Evolutionary conservation across 2,888 invertebrate species (phyloP).

Genomic region (Fragum whitleyi): DNA sequence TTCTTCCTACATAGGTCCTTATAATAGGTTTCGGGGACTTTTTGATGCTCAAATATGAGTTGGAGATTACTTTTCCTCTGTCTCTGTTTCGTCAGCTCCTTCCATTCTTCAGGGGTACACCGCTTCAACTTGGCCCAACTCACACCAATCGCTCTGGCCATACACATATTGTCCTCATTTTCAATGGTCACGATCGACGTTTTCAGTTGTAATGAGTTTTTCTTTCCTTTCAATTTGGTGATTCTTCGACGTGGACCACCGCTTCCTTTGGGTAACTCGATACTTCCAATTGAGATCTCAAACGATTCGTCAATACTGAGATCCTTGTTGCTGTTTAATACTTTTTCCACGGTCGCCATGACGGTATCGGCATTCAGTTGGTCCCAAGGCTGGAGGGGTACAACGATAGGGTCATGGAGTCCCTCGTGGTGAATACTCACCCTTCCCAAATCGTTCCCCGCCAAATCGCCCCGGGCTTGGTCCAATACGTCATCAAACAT

Average conservation of each 20-base stretch:
- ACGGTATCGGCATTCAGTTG: slow-evolving; percentile 34
- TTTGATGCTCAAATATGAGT: slow-evolving; percentile 34
- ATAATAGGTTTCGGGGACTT: slow-evolving; percentile 42
- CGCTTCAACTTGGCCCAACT: slow-evolving; percentile 42
- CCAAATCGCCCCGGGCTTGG: slow-evolving; percentile 32
- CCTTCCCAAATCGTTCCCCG: slow-evolving; percentile 42
- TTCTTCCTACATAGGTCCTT: slow-evolving; percentile 24
- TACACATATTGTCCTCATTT: slow-evolving; percentile 50
- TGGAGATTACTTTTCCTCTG: slow-evolving; percentile 39
- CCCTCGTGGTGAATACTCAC: slow-evolving; percentile 52
- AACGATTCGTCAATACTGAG: slow-evolving; percentile 46
- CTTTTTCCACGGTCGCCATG: slow-evolving; percentile 42
- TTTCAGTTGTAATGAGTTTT: slow-evolving; percentile 39
- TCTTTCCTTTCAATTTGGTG: slow-evolving; percentile 32
- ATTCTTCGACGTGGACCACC: slow-evolving; percentile 36
- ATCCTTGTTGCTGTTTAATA: slow-evolving; percentile 58
- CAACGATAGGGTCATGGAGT: slow-evolving; percentile 57
- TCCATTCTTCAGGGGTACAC: slow-evolving; percentile 46
- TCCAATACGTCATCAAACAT: slow-evolving; percentile 39
- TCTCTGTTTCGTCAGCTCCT: slow-evolving; percentile 30
- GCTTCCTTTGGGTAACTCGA: slow-evolving; percentile 54
- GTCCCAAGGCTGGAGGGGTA: slow-evolving; percentile 58
- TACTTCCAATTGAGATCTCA: slow-evolving; percentile 40
- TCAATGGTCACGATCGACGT: slow-evolving; percentile 45
- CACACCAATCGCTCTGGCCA: slow-evolving; percentile 42